Conservation (phyloP, 2,797 vertebrate species). For the Hybognathus amarus region DNA sequence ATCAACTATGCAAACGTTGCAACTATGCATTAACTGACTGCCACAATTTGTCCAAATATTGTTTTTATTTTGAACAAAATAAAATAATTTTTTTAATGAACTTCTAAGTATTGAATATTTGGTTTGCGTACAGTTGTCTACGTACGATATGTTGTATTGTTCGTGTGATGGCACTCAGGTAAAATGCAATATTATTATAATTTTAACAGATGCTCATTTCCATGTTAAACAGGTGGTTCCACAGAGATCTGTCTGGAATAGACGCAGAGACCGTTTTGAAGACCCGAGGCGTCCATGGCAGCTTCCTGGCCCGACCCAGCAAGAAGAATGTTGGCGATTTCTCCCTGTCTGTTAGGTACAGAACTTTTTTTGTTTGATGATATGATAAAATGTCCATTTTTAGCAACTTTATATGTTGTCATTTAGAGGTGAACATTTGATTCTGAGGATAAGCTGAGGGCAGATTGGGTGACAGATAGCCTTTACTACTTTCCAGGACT, state of each 20-base stretch:
- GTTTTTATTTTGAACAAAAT: background rate
- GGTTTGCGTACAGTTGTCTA: background rate
- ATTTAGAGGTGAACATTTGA: background rate
- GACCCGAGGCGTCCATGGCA: conserved; percentile 86
- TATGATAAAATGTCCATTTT: background rate
- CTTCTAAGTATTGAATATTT: background rate
- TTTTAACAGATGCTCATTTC: background rate
- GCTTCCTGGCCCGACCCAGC: conserved; percentile 94
- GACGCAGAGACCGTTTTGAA: conserved; percentile 90
- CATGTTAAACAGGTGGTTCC: conserved; percentile 88
- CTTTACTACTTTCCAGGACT: background rate
- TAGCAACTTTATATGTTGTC: background rate
- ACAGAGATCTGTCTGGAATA: conserved; percentile 90
- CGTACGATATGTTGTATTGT: background rate
- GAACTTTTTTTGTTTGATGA: background rate
- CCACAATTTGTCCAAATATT: background rate
- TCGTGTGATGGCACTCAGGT: background rate
- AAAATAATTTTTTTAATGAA: background rate
- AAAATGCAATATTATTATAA: background rate
- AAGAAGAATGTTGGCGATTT: conserved; percentile 93
- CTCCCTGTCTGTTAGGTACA: conserved; percentile 93
- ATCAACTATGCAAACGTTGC: background rate
- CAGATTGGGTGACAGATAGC: background rate
- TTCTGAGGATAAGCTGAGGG: conserved; percentile 13
- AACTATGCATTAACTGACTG: background rate